These are phyloP conservation scores for Notodonta ziczac DNA, from an alignment of 2,888 invertebrate species.

Conservation along the genomic window DNA sequence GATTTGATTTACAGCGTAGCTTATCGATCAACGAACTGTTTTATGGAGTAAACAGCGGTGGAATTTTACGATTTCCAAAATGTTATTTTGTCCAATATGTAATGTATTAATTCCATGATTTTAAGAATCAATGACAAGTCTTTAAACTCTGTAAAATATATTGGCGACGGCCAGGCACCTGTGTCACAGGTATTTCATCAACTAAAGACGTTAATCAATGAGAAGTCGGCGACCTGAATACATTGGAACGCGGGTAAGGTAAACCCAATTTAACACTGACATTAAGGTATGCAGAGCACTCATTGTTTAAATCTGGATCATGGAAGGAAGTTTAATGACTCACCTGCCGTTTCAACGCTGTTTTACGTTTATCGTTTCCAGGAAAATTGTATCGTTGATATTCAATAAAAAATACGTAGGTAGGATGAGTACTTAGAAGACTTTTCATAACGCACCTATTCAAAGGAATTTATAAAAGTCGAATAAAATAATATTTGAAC, in stretches of 20 bases:
- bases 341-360: conserved; percentile 24
- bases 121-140: background rate
- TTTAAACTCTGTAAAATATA: conserved; percentile 15
- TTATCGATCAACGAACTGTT: no score
- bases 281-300: conserved; percentile 16
- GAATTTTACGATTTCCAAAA: no score
- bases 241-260: conserved; percentile 10
- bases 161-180: conserved; percentile 12
- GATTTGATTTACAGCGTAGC: no score
- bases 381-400: background rate
- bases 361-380: background rate
- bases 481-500: no score
- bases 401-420: no score
- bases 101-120: background rate
- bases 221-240: conserved; percentile 23
- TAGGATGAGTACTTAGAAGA: no score
- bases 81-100: no score
- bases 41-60: no score
- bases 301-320: conserved; percentile 25
- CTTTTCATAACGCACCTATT: no score
- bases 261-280: conserved; percentile 23
- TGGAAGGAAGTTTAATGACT: conserved; percentile 29
- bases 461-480: no score
- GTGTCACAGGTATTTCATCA: conserved; percentile 26
- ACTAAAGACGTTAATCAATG: conserved; percentile 35